Evolutionary conservation across 2,888 invertebrate species (phyloP).

Genomic region (Campopleginae sp.): DNA sequence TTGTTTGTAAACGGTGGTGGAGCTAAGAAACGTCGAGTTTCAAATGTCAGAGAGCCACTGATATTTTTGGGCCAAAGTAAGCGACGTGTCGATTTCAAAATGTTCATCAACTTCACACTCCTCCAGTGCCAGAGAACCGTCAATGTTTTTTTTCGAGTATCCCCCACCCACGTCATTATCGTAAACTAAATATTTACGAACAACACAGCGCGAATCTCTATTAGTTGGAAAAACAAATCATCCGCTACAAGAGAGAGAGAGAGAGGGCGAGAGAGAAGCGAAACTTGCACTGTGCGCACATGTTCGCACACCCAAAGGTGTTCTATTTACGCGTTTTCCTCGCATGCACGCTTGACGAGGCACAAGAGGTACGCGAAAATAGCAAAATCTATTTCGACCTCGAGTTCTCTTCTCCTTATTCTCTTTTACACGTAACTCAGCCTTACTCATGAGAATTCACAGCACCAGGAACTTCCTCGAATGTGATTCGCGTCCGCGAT

Average conservation of each 20-base stretch:
- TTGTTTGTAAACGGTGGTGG: not conserved
- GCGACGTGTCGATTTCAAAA: slow-evolving; percentile 46
- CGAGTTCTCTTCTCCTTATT: slow-evolving; percentile 15
- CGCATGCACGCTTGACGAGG: slow-evolving; percentile 62
- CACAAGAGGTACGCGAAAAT: slow-evolving; percentile 69
- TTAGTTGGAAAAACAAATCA: slow-evolving; percentile 63
- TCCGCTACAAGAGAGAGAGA: not conserved
- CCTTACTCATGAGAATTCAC: slow-evolving; percentile 62
- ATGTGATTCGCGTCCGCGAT: slow-evolving; percentile 53
- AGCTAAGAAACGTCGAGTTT: slow-evolving; percentile 7
- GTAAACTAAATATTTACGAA: slow-evolving; percentile 5
- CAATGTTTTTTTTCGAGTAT: slow-evolving; percentile 20
- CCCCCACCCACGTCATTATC: slow-evolving; percentile 34
- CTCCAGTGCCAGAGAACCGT: not conserved
- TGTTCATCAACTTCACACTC: slow-evolving; percentile 42
- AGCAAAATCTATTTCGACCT: slow-evolving; percentile 68
- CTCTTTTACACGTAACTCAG: slow-evolving; percentile 57
- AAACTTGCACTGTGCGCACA: slow-evolving; percentile 1
- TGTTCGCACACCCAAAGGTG: slow-evolving; percentile 33
- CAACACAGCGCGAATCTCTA: slow-evolving; percentile 35
- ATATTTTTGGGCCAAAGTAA: slow-evolving; percentile 28
- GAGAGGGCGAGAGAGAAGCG: slow-evolving; percentile 5
- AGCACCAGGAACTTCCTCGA: slow-evolving; percentile 52
- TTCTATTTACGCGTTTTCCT: slow-evolving; percentile 68
- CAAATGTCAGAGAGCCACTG: slow-evolving; percentile 26